Base-by-base conservation (phyloP, 2,113 vertebrate genomes). In the Aldabrachelys gigantea region DNA sequence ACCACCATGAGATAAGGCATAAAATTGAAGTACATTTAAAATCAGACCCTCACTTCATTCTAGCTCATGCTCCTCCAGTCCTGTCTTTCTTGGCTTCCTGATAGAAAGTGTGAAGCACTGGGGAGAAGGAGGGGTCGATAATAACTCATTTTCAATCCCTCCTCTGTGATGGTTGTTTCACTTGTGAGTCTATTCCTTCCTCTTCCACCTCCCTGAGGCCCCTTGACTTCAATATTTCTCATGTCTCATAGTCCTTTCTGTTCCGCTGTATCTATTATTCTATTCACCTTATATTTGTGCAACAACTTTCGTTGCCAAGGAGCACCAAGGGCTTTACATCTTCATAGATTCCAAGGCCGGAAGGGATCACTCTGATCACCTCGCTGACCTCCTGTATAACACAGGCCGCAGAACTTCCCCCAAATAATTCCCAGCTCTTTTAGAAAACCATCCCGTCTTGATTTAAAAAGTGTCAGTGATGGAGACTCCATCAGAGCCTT, bases 21-120 rank as follows among this genome's bases (percentile, higher is more conserved):
- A 0, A 1, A 1, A 13, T 3, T 0, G 0, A 22, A 0, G 0
- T 35, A 76, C 31, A 38, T n/a, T 78, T 76, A 72, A 29, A 38
- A 83, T 85, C 6, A 47, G 82, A 82, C 47, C 47, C 2, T 0
- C 13, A 14, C 25, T 47, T 88, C 50, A 65, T 52, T 44, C 38
- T 31, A 54, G 4, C 13, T 49, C 84, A 3, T 0, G 19, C 1
- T 0, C 2, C 0, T 27, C 35, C 1, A 65, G 29, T 11, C 1
- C 35, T 14, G 0, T 1, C 44, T 7, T 49, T 50, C 1, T 4
- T 65, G 75, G 41, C 25, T 78, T 24, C 38, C 24, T 25, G 75
- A 78, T 2, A 9, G 12, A 19, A 75, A 17, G 72, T 6, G 6
- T 6, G 10, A 27, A 41, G 75, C 22, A 41, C 44, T 31, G 1